These are phyloP conservation scores for Cyclina sinensis DNA, from an alignment of 1,140 invertebrate species.

Conservation along the genomic window DNA sequence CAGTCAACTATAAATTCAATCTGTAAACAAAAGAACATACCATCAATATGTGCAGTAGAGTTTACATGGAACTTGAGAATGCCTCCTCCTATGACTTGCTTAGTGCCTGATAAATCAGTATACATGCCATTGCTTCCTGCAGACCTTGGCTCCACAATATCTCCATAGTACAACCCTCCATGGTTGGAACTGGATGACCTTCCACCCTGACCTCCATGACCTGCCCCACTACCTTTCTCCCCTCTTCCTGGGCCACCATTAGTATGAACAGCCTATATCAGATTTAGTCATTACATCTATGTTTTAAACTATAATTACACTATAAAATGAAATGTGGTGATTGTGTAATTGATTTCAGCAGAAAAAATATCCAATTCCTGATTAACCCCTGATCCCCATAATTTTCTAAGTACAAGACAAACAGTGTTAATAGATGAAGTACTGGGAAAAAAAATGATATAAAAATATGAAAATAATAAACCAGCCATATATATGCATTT, in stretches of 20 bases:
- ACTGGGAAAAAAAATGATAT: background rate
- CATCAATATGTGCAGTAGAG: slow-evolving; percentile 71
- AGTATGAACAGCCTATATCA: slow-evolving; percentile 54
- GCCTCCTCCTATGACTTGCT: slow-evolving; percentile 71
- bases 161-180: slow-evolving; percentile 75
- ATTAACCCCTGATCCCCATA: too few species aligned
- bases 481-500: too few species aligned
- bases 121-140: slow-evolving; percentile 74
- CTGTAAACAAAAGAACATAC: slow-evolving; percentile 65
- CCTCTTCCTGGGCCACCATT: slow-evolving; percentile 68
- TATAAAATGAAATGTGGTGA: too few species aligned
- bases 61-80: slow-evolving; percentile 71
- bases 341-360: too few species aligned
- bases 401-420: too few species aligned
- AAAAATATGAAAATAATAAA: background rate
- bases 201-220: slow-evolving; percentile 79
- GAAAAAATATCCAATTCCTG: too few species aligned
- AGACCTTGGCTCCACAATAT: slow-evolving; percentile 59
- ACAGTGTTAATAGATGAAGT: too few species aligned
- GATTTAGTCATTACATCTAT: too few species aligned
- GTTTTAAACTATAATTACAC: too few species aligned
- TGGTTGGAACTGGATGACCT: slow-evolving; percentile 10
- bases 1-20: too few species aligned
- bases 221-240: slow-evolving; percentile 73
- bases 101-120: background rate